Conservation (phyloP, 2,888 invertebrate genomes). For the Keiferia lycopersicella region DNA sequence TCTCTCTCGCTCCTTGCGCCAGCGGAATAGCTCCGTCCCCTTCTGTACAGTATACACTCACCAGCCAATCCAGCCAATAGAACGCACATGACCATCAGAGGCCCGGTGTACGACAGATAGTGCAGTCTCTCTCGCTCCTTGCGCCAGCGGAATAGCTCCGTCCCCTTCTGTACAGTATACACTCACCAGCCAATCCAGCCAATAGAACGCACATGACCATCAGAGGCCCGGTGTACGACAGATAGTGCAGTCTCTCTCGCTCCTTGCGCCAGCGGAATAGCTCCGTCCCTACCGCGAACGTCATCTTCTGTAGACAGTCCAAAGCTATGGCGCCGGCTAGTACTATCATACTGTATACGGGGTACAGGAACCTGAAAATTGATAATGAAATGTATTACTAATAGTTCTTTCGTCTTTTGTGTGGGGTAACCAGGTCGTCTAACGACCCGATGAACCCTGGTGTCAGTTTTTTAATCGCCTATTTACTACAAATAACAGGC, state of each 20-base stretch:
- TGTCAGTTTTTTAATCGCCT: too few relatives aligned
- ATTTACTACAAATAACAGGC: too few relatives aligned
- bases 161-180: constrained; percentile 86
- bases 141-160: constrained; percentile 59
- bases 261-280: constrained; percentile 60
- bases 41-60: too few relatives aligned
- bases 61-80: constrained; percentile 67
- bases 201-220: constrained; percentile 83
- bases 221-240: constrained; percentile 88
- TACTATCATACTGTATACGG: constrained; percentile 95
- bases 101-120: constrained; percentile 88
- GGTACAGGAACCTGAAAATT: constrained; percentile 90
- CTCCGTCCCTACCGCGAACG: constrained; percentile 60
- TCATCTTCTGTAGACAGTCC: constrained; percentile 89
- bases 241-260: constrained; percentile 82
- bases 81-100: constrained; percentile 85
- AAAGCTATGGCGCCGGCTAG: constrained; percentile 89
- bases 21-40: too few relatives aligned
- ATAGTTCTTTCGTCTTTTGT: too few relatives aligned
- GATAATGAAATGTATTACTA: not conserved
- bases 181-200: constrained; percentile 54
- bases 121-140: constrained; percentile 73
- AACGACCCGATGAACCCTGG: too few relatives aligned
- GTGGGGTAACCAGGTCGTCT: too few relatives aligned
- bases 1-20: too few relatives aligned